Evolutionary conservation across 1,140 invertebrate genomes (phyloP).

Genomic region (Rhynchophorus ferrugineus): DNA sequence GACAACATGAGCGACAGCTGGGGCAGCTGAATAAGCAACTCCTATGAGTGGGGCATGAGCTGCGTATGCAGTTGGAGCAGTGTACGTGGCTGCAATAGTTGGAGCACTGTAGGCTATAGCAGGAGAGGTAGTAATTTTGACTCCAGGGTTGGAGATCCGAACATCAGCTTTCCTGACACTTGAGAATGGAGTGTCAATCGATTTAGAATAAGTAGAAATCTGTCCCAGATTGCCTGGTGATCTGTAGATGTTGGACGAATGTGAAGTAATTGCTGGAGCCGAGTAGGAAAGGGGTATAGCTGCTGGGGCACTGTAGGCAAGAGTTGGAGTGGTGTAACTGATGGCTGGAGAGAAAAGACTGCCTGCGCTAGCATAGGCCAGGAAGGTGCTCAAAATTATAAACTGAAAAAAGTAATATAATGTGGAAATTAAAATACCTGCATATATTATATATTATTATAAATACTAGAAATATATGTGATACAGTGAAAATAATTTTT

Average conservation of each 20-base stretch:
- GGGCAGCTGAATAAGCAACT: conserved; percentile 51
- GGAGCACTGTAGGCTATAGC: conserved; percentile 13
- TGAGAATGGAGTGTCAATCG: conserved; percentile 60
- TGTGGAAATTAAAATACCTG: too few species aligned
- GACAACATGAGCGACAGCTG: conserved; percentile 58
- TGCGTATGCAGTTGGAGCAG: conserved; percentile 24
- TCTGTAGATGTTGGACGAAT: conserved; percentile 53
- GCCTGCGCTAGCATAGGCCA: conserved; percentile 54
- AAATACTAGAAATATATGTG: too few species aligned
- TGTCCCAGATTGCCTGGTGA: conserved; percentile 55
- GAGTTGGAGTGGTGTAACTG: conserved; percentile 23
- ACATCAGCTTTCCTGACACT: conserved; percentile 57
- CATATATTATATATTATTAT: too few species aligned
- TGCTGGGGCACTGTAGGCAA: conserved; percentile 27
- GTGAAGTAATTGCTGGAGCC: conserved; percentile 47
- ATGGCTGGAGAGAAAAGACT: conserved; percentile 45
- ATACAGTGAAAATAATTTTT: too few species aligned
- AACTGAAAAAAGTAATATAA: conserved; percentile 49
- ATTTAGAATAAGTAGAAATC: conserved; percentile 55
- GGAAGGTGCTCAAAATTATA: conserved; percentile 56
- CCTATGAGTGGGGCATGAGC: conserved; percentile 41
- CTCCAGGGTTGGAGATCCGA: conserved; percentile 54
- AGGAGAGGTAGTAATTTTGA: conserved; percentile 38
- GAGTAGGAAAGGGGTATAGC: conserved; percentile 35
- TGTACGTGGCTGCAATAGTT: conserved; percentile 31